Percentiles rank a stretch among this genome's conserved stretches.
phyloP scores from a whole-genome alignment of 1,140 invertebrate genomes.

The Brachionus paranguensis region DNA sequence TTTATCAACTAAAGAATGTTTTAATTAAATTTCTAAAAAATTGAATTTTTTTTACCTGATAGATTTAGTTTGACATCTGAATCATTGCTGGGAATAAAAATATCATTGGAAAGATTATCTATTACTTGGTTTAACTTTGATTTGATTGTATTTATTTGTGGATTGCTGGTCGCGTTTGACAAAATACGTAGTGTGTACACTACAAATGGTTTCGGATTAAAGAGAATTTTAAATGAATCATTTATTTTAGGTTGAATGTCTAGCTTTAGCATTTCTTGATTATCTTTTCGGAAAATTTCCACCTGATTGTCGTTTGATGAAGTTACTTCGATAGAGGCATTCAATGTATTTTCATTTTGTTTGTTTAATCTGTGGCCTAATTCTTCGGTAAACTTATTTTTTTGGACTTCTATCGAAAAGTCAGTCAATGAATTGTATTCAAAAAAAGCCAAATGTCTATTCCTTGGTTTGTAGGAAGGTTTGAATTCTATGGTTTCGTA shows the following conservation, averaged over 20 bases:
- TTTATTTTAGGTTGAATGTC: neutral
- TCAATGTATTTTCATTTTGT: neutral
- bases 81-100: neutral
- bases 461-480: neutral
- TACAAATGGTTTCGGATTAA: neutral
- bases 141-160: neutral
- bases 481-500: neutral
- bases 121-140: constrained; percentile 2
- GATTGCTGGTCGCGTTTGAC: neutral
- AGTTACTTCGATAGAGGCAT: neutral
- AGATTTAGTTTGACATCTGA: neutral
- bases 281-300: constrained; percentile 11
- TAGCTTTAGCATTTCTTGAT: neutral
- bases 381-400: neutral
- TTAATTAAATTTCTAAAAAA: neutral
- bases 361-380: neutral
- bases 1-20: neutral
- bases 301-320: neutral
- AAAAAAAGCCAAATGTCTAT: neutral
- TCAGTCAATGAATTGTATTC: neutral
- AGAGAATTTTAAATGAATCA: neutral
- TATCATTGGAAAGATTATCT: neutral
- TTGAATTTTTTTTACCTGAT: neutral
- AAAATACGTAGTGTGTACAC: neutral
- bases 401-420: neutral